Percentiles rank a stretch among this genome's conserved stretches.
Conservation (phyloP, 2,888 invertebrate genomes). For the Augiades crinisus region DNA sequence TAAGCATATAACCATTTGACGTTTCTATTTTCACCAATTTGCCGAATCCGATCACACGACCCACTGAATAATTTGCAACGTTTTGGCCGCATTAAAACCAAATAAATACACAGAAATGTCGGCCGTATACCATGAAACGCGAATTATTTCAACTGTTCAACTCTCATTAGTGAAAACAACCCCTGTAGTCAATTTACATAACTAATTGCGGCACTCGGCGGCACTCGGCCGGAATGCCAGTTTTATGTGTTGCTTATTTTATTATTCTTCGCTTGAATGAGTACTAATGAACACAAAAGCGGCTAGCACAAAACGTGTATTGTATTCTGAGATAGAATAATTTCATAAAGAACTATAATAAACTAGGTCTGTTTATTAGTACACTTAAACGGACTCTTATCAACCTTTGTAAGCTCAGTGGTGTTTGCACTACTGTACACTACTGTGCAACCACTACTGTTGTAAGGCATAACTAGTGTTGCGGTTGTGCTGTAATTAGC, state of each 20-base stretch:
- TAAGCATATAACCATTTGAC: no score
- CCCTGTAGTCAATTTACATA: constrained; percentile 44
- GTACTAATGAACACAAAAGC: neutral
- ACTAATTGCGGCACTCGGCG: constrained; percentile 44
- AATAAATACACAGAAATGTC: constrained; percentile 16
- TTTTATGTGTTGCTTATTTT: constrained; percentile 15
- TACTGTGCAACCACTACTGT: no score
- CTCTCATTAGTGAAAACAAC: constrained; percentile 45
- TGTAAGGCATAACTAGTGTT: no score
- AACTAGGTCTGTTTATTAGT: no score
- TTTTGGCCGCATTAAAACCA: constrained; percentile 12
- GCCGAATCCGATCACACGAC: neutral
- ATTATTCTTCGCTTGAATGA: constrained; percentile 1
- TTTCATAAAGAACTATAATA: neutral
- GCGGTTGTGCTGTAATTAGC: no score
- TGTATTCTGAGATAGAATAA: neutral
- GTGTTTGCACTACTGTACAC: no score
- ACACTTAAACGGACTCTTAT: no score
- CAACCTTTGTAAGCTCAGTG: no score
- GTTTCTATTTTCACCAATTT: no score
- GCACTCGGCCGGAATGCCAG: constrained; percentile 13
- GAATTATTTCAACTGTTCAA: constrained; percentile 29
- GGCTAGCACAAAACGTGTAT: neutral
- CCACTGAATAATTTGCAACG: neutral
- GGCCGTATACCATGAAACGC: constrained; percentile 12